Evolutionary conservation across 2,113 vertebrate genomes (phyloP), one percentile per base, ranked within the genome.

Genomic region (Machaerirhynchus nigripectus): DNA sequence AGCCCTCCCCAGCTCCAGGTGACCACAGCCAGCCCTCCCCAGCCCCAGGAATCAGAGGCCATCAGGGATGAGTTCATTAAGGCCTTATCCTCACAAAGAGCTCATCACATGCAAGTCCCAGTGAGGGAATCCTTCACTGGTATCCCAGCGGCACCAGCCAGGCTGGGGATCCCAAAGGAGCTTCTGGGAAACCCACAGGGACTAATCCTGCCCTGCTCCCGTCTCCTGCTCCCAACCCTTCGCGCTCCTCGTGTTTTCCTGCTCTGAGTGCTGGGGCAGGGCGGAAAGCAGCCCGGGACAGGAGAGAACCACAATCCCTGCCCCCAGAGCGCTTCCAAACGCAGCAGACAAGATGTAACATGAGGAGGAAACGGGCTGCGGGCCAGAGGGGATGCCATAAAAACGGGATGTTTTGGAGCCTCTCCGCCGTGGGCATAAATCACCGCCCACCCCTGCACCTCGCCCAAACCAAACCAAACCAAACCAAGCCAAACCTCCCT

Each of bases 341-440:
- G 61, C n/a, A 2, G 35, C 46, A 84, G 91, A 87, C 94, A 96
- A 96, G 96, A 94, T n/a, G 69, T 14, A 78, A 96, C 96, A 97
- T 0, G 91, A 95, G 91, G 84, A 94, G 86, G 94, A 95, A 96
- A 37, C 86, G 76, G 83, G 93, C 96, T 60, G 85, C 50, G 20
- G 64, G 93, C 95, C 64, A 5, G 95, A 79, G 94, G 90, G 90
- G 90, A 86, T 81, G 61, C 95, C 90, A 89, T 86, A 92, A 97
- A 97, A 88, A 27, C 33, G 59, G 86, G 86, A 73, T 77, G 83
- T 1, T 92, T 92, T 30, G 75, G 93, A 95, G 77, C 2, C 1
- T 81, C 89, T 63, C 30, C 24, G 93, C 89, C 83, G 22, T 8
- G 94, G 94, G 93, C 56, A 57, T 78, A 95, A 96, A 95, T 93